Conservation (phyloP, 2,888 invertebrate species). For the Ferrisia virgata region DNA sequence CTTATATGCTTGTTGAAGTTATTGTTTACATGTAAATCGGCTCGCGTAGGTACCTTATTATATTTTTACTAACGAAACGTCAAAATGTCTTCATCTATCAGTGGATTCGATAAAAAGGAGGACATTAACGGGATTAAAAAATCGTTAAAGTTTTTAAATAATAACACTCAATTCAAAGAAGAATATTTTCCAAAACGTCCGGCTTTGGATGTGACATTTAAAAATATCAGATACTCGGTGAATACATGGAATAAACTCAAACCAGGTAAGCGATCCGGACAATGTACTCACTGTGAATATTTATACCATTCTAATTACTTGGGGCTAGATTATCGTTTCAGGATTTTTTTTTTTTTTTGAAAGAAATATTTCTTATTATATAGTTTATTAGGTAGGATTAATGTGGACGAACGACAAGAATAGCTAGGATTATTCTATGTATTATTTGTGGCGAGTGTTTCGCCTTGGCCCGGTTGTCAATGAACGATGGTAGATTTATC, state of each 20-base stretch:
- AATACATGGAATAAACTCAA: conserved; percentile 52
- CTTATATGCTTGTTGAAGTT: neutral
- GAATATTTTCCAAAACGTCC: conserved; percentile 60
- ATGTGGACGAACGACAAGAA: no score
- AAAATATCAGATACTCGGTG: conserved; percentile 64
- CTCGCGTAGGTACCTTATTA: no score
- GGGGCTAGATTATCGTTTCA: neutral
- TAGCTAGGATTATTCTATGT: neutral
- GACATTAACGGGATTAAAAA: neutral
- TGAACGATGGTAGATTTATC: neutral
- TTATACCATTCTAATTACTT: no score
- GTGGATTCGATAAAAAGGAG: neutral
- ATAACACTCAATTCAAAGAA: conserved; percentile 50
- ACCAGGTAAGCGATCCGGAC: conserved; percentile 2
- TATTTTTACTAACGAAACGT: neutral
- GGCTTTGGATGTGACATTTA: conserved; percentile 67
- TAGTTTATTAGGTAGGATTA: no score
- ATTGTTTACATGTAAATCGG: neutral
- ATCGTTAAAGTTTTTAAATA: conserved; percentile 40
- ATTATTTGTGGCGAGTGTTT: no score
- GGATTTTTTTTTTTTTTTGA: neutral
- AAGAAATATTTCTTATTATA: no score
- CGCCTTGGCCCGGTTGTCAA: neutral
- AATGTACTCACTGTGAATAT: no score
- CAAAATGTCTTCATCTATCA: neutral